phyloP scores from a whole-genome alignment of 2,888 invertebrate genomes.

The Drosophila dives region DNA sequence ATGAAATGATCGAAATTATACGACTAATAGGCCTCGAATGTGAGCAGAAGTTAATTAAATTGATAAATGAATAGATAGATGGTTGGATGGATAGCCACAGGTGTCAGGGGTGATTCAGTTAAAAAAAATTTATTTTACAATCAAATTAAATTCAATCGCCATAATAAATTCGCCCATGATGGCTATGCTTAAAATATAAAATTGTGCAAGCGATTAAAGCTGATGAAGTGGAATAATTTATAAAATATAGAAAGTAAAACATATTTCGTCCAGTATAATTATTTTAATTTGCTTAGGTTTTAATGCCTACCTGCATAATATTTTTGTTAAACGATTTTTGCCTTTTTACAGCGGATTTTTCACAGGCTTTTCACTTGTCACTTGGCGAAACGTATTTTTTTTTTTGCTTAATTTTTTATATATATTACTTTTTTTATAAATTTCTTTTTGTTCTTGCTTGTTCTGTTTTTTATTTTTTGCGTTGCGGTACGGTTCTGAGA shows the following conservation, averaged over 20 bases:
- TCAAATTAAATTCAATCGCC: background rate
- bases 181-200: background rate
- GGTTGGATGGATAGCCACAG: background rate
- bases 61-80: background rate
- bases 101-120: conserved; percentile 36
- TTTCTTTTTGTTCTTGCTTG: background rate
- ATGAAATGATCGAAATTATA: conserved; percentile 1
- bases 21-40: conserved; percentile 22
- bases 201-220: background rate
- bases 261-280: background rate
- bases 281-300: background rate
- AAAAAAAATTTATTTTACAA: background rate
- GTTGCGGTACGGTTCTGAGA: conserved; percentile 43
- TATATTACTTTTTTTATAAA: background rate
- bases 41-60: conserved; percentile 5
- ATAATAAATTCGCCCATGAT: background rate
- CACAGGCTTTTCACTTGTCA: conserved; percentile 18
- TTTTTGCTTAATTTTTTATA: background rate
- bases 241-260: background rate
- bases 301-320: background rate
- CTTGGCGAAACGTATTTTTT: background rate
- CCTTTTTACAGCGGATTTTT: conserved; percentile 12
- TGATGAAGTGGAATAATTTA: background rate
- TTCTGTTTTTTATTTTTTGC: conserved; percentile 7
- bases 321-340: background rate